A percentile compares a stretch with the other conserved stretches of the same genome.
Evolutionary conservation across 2,113 vertebrate genomes (phyloP).

Genomic region (Dipodomys merriami): DNA sequence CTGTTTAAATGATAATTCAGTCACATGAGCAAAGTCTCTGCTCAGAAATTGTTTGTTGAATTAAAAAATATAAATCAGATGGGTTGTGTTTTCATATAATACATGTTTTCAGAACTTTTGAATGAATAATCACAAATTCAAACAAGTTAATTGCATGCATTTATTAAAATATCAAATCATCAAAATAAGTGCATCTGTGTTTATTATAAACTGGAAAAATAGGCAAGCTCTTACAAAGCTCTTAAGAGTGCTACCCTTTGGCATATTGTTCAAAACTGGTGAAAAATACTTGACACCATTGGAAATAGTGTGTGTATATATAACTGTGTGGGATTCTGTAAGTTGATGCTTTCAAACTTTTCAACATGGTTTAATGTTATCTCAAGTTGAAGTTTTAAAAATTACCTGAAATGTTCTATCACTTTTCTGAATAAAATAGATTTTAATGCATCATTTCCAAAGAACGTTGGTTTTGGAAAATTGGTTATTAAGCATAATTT

Average conservation of each 20-base stretch:
- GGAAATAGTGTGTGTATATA: neutral
- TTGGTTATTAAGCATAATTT: slow-evolving; percentile 3
- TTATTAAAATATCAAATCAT: slow-evolving; percentile 68
- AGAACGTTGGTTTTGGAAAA: slow-evolving; percentile 3
- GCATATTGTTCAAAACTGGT: neutral
- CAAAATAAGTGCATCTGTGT: slow-evolving; percentile 36
- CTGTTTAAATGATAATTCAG: neutral
- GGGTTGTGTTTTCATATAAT: neutral
- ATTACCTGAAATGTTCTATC: neutral
- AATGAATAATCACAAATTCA: slow-evolving; percentile 60
- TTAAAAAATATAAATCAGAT: slow-evolving; percentile 20
- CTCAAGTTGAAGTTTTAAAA: slow-evolving; percentile 11
- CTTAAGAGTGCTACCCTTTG: neutral
- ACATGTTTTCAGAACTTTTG: slow-evolving; percentile 36
- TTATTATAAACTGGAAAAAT: slow-evolving; percentile 28
- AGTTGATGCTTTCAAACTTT: neutral
- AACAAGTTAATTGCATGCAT: neutral
- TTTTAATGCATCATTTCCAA: neutral
- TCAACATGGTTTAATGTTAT: slow-evolving; percentile 8
- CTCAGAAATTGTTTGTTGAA: neutral
- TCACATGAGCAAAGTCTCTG: neutral
- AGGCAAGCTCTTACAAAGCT: neutral
- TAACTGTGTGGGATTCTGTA: neutral
- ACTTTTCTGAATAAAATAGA: neutral
- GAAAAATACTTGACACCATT: neutral